Evolutionary conservation across 2,888 invertebrate species (phyloP), one percentile per base, ranked within the genome.

Genomic region (Polyploca ridens): DNA sequence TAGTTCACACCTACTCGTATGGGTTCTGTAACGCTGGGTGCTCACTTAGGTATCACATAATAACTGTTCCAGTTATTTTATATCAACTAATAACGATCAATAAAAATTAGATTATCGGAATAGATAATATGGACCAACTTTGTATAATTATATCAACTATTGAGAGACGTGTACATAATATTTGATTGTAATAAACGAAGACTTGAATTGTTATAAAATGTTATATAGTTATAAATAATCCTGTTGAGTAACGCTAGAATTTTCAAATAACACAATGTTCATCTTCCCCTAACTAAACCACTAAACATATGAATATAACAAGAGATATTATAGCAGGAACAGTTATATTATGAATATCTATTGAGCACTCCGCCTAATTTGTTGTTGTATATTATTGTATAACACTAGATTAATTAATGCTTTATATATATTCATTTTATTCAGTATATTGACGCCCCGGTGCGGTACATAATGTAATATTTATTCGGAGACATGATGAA

Each of bases 331-430:
- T 54, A 19, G 19, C 16, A 6, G 46, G 5, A 46, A 46, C n/a
- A 6, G 46, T 46, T n/a, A n/a, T 5, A n/a, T 54, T 46, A n/a
- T 54, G 54, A 49, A 14, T 16, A 16, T 54, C n/a, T n/a, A 54
- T 19, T 33, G 49, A n/a, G 49, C 33, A n/a, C 27, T 27, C 49
- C 10, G 14, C 35, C 66, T 63, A 66, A 76, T 72, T 81, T 71
- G 78, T 87, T 84, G 80, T 87, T 87, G 85, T 88, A 85, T 84
- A 83, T 81, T 77, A 79, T 80, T 81, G 81, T 86, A 76, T 80
- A 85, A 85, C 83, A 76, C 73, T 88, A 84, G 83, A 77, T 76
- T 84, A 81, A 82, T 82, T 78, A 74, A 79, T 81, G 84, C 86
- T 87, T n/a, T 88, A 79, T 79, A 81, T 67, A 78, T 82, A 79